Evolutionary conservation across 2,113 vertebrate genomes (phyloP), one percentile per base, ranked within the genome.

Genomic region (Dasyprocta punctata): DNA sequence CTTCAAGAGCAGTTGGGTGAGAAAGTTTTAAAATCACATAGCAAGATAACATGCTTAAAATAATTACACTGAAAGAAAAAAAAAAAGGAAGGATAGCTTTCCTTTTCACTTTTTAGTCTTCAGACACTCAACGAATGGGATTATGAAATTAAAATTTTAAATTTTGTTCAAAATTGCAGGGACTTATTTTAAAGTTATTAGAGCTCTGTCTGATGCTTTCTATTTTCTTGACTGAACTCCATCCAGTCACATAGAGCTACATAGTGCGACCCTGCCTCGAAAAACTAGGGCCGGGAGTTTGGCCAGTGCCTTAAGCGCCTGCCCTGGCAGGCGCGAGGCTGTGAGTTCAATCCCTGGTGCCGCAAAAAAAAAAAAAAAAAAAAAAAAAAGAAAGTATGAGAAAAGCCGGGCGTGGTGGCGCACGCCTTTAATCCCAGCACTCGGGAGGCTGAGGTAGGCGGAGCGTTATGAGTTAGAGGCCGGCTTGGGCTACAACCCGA

Each of bases 1-100:
- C 95, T 98, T 86, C 65, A 84, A 13, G 44, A 88, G 33, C 38
- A 83, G 65, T 65, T 90, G 71, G 85, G 26, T 30, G 41, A 44
- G 88, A 81, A 96, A 73, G 49, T 94, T 93, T 94, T 13, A 41
- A 92, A 75, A 84, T 95, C 60, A n/a, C 11, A 54, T 67, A 82
- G 54, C 89, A 93, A 92, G 89, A 86, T 81, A 80, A 73, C 80
- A 94, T 88, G 28, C 17, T 60, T 89, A 49, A 93, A 95, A 86
- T 67, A 69, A 77, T 83, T 24, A 41, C 13, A 69, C 13, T 24
- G 63, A 77, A 90, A 86, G 75, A 33, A 61, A 54, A 54, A 73
- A 69, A 38, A 36, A 63, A 69, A 41, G 30, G 20, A 58, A 20
- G 22, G 20, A n/a, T 11, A 20, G 2, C 9, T 47, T 89, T 97